Evolutionary conservation across 2,797 vertebrate species (phyloP), one percentile per base, ranked within the genome.

Genomic region (Loriculus beryllinus): DNA sequence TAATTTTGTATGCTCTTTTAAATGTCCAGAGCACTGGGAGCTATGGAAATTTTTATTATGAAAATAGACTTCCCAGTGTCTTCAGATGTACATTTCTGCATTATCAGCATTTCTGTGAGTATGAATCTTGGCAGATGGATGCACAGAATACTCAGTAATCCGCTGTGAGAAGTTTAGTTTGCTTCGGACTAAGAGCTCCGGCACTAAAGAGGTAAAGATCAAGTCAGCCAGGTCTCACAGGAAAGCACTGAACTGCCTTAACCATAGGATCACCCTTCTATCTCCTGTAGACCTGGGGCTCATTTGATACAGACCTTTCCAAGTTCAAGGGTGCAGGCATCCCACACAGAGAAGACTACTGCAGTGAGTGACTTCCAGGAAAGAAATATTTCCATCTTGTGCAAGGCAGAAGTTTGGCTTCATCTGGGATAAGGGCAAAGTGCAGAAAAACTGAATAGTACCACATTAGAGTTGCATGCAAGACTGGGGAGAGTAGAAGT

Each of bases 401-500:
- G 8, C 15, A 7, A n/a, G 23, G 31, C 47, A 67, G 12, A 70
- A 64, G 16, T 48, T 60, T 31, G 59, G 8, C 17, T 92, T 81
- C n/a, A 23, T 57, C 37, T 56, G 42, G 20, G 57, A 33, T 33
- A 39, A 82, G 19, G 22, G 7, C 12, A 31, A 13, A 10, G 6
- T 31, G 26, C 20, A 52, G 47, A 71, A 79, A 75, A 88, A 10
- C 7, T 2, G 25, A 45, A n/a, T 39, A 40, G 43, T 25, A 12
- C 16, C 3, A 3, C 0, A 0, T 37, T 59, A 12, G 31, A 64
- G 12, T 18, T 88, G 18, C 12, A 28, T 37, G 25, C 11, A 18
- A 39, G 51, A 63, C 40, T 29, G 25, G 17, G 31, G 51, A 72
- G 16, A 62, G 9, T 29, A 68, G 52, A 76, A 76, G 4, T 10